Evolutionary conservation across 64 coral and sea anemone genomes (phyloP).

Genomic region (Stichodactyla mertensii): DNA sequence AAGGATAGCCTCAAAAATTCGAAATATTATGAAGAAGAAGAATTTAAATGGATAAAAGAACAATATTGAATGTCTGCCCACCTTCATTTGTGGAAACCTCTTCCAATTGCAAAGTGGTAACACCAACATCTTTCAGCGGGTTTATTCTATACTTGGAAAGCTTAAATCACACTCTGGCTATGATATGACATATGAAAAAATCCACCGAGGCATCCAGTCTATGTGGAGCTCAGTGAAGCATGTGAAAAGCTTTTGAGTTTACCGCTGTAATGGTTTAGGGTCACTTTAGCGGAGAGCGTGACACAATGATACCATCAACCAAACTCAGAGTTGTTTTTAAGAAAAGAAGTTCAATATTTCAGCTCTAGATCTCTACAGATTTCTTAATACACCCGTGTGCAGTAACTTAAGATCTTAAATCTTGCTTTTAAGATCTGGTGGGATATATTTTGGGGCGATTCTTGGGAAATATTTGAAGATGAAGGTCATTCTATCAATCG

Average conservation of each 20-base stretch:
- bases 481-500: constrained; percentile 8
- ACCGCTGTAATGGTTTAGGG: neutral
- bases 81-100: too few relatives aligned
- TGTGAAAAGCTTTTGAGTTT: neutral
- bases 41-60: too few relatives aligned
- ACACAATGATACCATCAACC: neutral
- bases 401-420: neutral
- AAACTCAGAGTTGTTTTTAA: neutral
- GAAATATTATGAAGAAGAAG: too few relatives aligned
- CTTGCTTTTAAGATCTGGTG: neutral
- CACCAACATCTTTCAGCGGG: too few relatives aligned
- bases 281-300: neutral
- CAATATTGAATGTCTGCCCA: too few relatives aligned
- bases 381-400: neutral
- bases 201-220: neutral
- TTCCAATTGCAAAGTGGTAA: too few relatives aligned
- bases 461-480: constrained; percentile 20
- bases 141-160: neutral
- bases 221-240: neutral
- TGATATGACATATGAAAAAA: neutral
- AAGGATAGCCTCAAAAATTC: too few relatives aligned
- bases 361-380: neutral
- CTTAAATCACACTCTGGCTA: neutral
- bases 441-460: neutral
- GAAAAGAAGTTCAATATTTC: neutral